Evolutionary conservation across 2,797 vertebrate species (phyloP).

Genomic region (Natrix natrix): DNA sequence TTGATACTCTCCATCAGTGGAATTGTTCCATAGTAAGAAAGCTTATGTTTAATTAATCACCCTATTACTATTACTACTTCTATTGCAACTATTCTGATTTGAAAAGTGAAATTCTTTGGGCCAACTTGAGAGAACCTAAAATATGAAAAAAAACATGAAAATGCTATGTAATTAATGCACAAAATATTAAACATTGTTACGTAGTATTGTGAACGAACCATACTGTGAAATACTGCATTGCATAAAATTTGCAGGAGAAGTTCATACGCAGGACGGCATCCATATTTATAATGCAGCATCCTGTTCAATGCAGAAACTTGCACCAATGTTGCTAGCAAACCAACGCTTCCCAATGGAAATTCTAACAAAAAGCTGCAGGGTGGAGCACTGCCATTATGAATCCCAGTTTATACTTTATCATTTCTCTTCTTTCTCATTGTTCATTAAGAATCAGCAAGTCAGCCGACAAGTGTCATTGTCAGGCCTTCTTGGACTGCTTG

Average conservation of each 20-base stretch:
- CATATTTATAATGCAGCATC: neutral
- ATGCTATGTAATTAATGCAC: neutral
- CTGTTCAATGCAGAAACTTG: neutral
- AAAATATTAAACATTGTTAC: neutral
- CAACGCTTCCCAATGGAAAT: neutral
- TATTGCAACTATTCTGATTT: neutral
- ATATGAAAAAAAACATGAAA: neutral
- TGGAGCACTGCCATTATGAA: neutral
- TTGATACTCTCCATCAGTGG: neutral
- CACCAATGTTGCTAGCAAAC: neutral
- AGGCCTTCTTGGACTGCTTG: neutral
- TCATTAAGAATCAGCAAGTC: neutral
- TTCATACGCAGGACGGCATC: neutral
- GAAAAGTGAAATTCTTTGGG: neutral
- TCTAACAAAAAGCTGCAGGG: neutral
- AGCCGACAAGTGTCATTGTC: neutral
- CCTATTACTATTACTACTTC: neutral
- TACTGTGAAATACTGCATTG: neutral
- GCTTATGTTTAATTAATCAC: neutral
- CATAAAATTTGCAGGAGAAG: neutral
- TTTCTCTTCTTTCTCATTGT: neutral
- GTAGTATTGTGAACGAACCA: neutral
- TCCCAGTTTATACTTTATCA: neutral
- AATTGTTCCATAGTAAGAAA: neutral
- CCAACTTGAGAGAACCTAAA: neutral